Evolutionary conservation across 2,113 vertebrate genomes (phyloP).

Genomic region (Pomatorhinus ruficollis): DNA sequence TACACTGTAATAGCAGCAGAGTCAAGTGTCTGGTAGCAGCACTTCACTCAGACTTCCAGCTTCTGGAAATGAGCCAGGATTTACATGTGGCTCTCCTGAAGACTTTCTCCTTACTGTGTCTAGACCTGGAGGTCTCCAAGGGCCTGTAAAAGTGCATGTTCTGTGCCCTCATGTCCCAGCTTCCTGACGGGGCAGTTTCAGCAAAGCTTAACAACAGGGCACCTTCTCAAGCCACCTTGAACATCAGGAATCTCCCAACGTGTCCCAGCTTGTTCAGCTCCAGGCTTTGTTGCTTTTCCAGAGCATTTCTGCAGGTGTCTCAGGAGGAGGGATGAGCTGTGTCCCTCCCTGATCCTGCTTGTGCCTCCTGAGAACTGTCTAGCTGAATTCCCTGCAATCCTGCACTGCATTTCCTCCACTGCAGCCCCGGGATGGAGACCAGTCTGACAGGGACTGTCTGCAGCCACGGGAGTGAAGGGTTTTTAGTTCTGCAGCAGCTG

Average conservation of each 20-base stretch:
- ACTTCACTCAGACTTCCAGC: not conserved
- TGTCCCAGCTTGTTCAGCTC: not conserved
- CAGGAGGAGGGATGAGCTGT: not conserved
- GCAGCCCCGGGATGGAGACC: not conserved
- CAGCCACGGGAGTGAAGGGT: not conserved
- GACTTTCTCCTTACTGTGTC: not conserved
- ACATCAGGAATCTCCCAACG: not conserved
- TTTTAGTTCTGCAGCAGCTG: not conserved
- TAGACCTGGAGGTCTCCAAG: not conserved
- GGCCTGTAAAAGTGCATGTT: rapidly evolving
- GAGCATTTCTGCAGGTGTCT: not conserved
- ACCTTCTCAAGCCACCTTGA: not conserved
- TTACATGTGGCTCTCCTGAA: not conserved
- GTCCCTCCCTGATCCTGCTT: not conserved
- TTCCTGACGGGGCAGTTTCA: not conserved
- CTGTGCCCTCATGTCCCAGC: not conserved
- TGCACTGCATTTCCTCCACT: not conserved
- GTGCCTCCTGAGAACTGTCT: not conserved
- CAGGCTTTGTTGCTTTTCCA: not conserved
- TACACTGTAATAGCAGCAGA: not conserved
- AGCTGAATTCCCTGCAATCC: not conserved
- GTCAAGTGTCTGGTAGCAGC: not conserved
- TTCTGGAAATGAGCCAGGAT: not conserved
- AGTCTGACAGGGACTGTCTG: not conserved
- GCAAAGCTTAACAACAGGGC: not conserved